Evolutionary conservation across 2,113 vertebrate genomes (phyloP), one percentile per base, ranked within the genome.

Genomic region (Phalacrocorax aristotelis): DNA sequence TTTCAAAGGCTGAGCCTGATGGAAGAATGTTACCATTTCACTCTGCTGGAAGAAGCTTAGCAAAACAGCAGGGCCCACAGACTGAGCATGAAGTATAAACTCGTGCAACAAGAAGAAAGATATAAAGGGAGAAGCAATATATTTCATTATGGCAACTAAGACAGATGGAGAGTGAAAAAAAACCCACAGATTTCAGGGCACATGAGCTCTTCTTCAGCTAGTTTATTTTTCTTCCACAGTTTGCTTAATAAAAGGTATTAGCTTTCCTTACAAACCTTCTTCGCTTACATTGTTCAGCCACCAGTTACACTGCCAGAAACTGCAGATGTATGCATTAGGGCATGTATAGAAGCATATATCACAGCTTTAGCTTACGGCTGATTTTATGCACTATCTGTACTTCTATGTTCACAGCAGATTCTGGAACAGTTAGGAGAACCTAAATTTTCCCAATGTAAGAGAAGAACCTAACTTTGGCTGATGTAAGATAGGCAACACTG

Each of bases 161-260:
- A 86, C 20, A 88, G 57, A 74, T 19, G 44, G 30, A 81, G 55
- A 82, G 29, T 48, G 52, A n/a, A 76, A 79, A 92, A 62, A 88
- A 6, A 0, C 23, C 30, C 29, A 83, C 75, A 83, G n/a, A 36
- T 90, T 93, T 93, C 64, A 88, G 51, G 36, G 71, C 55, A 90
- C 22, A 87, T 1, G 3, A 90, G 36, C 34, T 86, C 58, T 77
- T 90, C 95, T 89, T 97, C 54, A 90, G 58, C 40, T 69, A 44
- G 75, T 83, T 96, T 92, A 88, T 95, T 96, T 89, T 92, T 90
- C 58, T 93, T 93, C 20, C 74, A 85, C 44, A 90, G 64, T 87
- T 93, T 93, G 88, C 54, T 60, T 93, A 95, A 93, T 83, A 80
- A 83, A 85, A 92, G 36, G 27, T 74, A 86, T 92, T 89, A 88